Evolutionary conservation across 2,888 invertebrate genomes (phyloP).

Genomic region (Drosophila diplacantha): DNA sequence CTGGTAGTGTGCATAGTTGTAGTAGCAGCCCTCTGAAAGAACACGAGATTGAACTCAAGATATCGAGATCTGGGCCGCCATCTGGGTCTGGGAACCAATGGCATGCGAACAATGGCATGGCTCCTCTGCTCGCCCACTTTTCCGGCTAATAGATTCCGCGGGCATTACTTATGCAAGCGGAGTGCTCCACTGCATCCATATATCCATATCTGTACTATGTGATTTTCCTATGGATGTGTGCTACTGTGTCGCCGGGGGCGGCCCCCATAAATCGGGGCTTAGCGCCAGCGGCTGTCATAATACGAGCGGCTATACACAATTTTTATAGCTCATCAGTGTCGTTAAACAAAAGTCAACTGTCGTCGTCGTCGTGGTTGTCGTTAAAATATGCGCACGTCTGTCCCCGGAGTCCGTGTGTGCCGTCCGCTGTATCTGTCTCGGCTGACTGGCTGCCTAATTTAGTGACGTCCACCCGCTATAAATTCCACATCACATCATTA

Average conservation of each 20-base stretch:
- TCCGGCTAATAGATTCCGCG: conserved; percentile 34
- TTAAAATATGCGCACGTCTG: conserved; percentile 45
- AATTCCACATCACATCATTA: conserved; percentile 67
- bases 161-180: conserved; percentile 55
- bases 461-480: conserved; percentile 68
- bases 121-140: conserved; percentile 11
- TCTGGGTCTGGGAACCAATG: conserved; percentile 31
- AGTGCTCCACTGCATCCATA: conserved; percentile 19
- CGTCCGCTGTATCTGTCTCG: conserved; percentile 18
- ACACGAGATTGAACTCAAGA: conserved; percentile 12
- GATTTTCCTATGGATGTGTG: conserved; percentile 36
- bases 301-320: conserved; percentile 55
- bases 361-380: conserved; percentile 26
- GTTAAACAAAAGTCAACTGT: conserved; percentile 43
- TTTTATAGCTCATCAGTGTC: conserved; percentile 64
- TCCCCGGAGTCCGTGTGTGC: conserved; percentile 2
- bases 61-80: conserved; percentile 27
- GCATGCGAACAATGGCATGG: conserved; percentile 30
- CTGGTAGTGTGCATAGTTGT: conserved; percentile 94
- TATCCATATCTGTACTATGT: background rate
- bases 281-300: conserved; percentile 68
- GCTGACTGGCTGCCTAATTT: conserved; percentile 53
- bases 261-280: conserved; percentile 54
- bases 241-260: conserved; percentile 54
- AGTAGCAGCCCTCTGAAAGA: conserved; percentile 88